Evolutionary conservation across 2,888 invertebrate species (phyloP).

Genomic region (Drosophila trichaetosa): DNA sequence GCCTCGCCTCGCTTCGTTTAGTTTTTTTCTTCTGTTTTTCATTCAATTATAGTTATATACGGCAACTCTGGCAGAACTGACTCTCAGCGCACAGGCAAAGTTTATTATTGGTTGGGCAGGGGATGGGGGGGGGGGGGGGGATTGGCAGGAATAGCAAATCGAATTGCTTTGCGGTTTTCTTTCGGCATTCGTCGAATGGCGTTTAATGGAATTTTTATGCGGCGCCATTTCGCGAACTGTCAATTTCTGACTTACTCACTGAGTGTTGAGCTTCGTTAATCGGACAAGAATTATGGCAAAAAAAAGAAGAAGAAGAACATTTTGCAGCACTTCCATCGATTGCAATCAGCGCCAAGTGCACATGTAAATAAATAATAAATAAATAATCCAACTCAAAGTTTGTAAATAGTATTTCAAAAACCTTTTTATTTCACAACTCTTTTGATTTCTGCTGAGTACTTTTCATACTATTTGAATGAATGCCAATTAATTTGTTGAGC

Average conservation of each 20-base stretch:
- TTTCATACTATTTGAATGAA: not conserved
- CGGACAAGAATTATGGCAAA: conserved; percentile 25
- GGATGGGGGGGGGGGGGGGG: not conserved
- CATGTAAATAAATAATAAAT: conserved; percentile 2
- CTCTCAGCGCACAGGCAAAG: conserved; percentile 32
- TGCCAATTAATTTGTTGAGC: not conserved
- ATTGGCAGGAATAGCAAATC: conserved; percentile 45
- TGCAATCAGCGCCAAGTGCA: conserved; percentile 36
- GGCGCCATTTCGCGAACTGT: conserved; percentile 34
- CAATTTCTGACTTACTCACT: conserved; percentile 14
- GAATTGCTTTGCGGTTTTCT: conserved; percentile 57
- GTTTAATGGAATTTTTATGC: conserved; percentile 65
- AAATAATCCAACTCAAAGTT: not conserved
- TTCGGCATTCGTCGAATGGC: conserved; percentile 49
- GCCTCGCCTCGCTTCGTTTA: conserved; percentile 5
- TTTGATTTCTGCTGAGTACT: not conserved
- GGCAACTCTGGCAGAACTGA: not conserved
- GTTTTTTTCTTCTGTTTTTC: conserved; percentile 38
- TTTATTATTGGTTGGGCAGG: conserved; percentile 22
- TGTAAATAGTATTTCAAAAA: not conserved
- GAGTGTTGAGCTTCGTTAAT: conserved; percentile 21
- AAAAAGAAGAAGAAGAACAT: not conserved
- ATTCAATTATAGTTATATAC: conserved; percentile 71
- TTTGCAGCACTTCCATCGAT: conserved; percentile 19
- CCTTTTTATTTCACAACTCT: not conserved